phyloP scores from a whole-genome alignment of 1,140 invertebrate species.

The Octopus sinensis region DNA sequence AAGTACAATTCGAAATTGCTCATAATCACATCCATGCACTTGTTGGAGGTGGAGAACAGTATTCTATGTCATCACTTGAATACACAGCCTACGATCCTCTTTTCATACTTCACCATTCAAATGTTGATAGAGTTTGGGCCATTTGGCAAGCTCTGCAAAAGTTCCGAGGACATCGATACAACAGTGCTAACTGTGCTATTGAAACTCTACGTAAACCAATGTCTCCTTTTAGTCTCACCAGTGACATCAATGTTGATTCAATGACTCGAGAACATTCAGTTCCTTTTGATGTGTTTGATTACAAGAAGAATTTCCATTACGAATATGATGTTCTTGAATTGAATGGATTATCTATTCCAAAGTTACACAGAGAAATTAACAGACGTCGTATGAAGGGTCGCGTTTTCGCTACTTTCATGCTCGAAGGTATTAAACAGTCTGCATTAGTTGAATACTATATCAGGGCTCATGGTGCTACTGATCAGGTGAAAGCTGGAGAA shows the following conservation, averaged over 20 bases:
- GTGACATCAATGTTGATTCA: slow-evolving; percentile 19
- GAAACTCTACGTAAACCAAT: slow-evolving; percentile 20
- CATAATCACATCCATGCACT: slow-evolving; percentile 32
- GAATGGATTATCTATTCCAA: slow-evolving; percentile 19
- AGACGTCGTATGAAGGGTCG: slow-evolving; percentile 17
- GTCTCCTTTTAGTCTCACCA: slow-evolving; percentile 22
- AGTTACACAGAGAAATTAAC: slow-evolving; percentile 21
- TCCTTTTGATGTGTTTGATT: slow-evolving; percentile 20
- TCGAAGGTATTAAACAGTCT: slow-evolving; percentile 21
- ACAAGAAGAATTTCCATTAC: slow-evolving; percentile 23
- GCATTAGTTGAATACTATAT: slow-evolving; percentile 14
- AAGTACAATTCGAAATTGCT: slow-evolving; percentile 30
- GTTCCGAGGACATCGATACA: slow-evolving; percentile 28
- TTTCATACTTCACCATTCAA: slow-evolving; percentile 25
- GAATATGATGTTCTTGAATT: slow-evolving; percentile 31
- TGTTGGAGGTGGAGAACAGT: slow-evolving; percentile 21
- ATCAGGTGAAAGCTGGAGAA: slow-evolving; percentile 15
- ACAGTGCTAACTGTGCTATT: slow-evolving; percentile 28
- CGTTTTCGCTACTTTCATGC: slow-evolving; percentile 26
- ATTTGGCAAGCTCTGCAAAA: slow-evolving; percentile 31
- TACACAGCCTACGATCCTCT: slow-evolving; percentile 30
- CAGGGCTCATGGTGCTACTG: background rate
- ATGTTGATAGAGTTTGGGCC: slow-evolving; percentile 30
- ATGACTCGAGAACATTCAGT: slow-evolving; percentile 20
- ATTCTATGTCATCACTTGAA: slow-evolving; percentile 23